Percentiles rank a stretch among this genome's conserved stretches.
These are phyloP conservation scores for Carabus problematicus DNA, from an alignment of 2,888 invertebrate species.

Conservation along the genomic window DNA sequence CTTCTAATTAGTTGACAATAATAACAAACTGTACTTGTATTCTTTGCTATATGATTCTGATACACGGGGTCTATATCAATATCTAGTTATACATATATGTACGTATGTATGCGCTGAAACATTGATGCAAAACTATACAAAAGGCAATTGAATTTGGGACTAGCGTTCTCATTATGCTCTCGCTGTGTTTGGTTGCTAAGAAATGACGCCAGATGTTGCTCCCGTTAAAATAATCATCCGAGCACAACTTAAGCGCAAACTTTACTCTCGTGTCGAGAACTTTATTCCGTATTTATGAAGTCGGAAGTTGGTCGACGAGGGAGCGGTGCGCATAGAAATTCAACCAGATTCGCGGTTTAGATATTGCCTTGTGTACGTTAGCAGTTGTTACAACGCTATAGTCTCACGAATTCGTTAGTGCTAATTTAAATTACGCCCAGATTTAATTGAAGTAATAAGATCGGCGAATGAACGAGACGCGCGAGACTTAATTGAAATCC, in stretches of 20 bases:
- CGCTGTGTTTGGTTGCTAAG: conserved; percentile 43
- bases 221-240: conserved; percentile 55
- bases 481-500: conserved; percentile 37
- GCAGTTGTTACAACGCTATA: conserved; percentile 40
- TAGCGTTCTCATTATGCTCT: conserved; percentile 49
- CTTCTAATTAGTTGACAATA: too few species aligned
- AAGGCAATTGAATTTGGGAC: conserved; percentile 29
- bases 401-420: conserved; percentile 42
- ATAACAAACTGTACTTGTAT: too few species aligned
- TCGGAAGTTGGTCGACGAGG: conserved; percentile 51
- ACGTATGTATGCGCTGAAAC: not conserved
- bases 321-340: conserved; percentile 43
- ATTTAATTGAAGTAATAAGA: conserved; percentile 44
- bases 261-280: conserved; percentile 49
- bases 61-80: not conserved
- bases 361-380: conserved; percentile 46
- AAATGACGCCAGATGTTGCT: conserved; percentile 52
- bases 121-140: conserved; percentile 28
- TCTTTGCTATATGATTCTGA: not conserved
- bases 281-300: conserved; percentile 55
- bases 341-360: conserved; percentile 49
- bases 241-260: conserved; percentile 51
- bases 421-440: conserved; percentile 43
- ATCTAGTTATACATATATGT: not conserved
- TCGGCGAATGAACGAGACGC: conserved; percentile 30